Evolutionary conservation across 2,888 invertebrate genomes (phyloP), one percentile per base, ranked within the genome.

Genomic region (Prionchulus punctatus): DNA sequence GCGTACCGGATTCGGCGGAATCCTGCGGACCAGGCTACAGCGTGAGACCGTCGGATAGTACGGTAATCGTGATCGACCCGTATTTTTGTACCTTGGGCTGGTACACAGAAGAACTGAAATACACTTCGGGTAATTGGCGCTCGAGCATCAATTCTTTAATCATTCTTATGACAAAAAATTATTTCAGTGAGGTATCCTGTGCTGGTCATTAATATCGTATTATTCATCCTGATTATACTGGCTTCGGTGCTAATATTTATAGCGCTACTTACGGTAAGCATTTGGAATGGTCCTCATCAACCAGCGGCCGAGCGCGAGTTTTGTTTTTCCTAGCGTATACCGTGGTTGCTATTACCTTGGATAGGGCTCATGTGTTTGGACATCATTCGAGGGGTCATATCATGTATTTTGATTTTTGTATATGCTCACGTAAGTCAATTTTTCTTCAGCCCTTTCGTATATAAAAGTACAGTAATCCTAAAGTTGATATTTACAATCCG

Each of bases 81-180:
- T 55, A 55, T 50, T 55, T 49, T 25, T 30, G 36, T 30, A 48
- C 55, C 4, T 31, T 55, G 3, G 55, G 55, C 3, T 26, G 4
- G 55, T 55, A 47, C 61, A 70, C 69, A 0, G 69, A 68, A 49
- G 69, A 69, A 54, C 52, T 69, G 59, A 69, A 70, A 55, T 69
- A 61, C 49, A 59, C 59, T 18, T 43, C 58, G 7, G 47, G 47
- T 21, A 36, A n/a, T n/a, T n/a, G n/a, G n/a, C n/a, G n/a, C n/a
- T n/a, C n/a, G n/a, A n/a, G n/a, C n/a, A n/a, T n/a, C n/a, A n/a
- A n/a, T n/a, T n/a, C n/a, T n/a, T 12, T 51, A 30, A 27, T 26
- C 45, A 27, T 51, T 26, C 25, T 30, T 60, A n/a, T 52, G 21
- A 30, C 21, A 26, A 1, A 55, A 54, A 54, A 21, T 30, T 2